Evolutionary conservation across 2,113 vertebrate species (phyloP), one percentile per base, ranked within the genome.

Genomic region (Carassius carassius): DNA sequence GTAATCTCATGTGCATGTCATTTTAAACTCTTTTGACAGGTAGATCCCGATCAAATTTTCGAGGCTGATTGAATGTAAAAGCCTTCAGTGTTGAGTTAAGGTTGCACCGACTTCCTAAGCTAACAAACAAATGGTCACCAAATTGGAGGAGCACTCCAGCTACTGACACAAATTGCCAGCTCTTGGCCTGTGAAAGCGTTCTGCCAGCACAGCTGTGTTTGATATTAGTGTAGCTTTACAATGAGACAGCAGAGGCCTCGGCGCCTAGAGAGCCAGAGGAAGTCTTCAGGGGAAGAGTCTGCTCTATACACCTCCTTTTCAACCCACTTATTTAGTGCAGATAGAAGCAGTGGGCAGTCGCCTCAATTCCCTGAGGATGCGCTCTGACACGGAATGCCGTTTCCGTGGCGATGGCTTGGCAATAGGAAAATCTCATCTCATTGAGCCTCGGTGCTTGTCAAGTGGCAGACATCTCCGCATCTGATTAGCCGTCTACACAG

Each of bases 331-430:
- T 56, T 83, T n/a, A 83, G 85, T 25, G 54, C 23, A 62, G 78
- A 85, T n/a, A 63, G 62, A 76, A 75, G 67, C 25, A 23, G 47
- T 56, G 81, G 80, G 75, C 75, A 82, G 81, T 37, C 13, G n/a
- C 19, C 82, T 16, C 49, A 21, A 35, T 70, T 70, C 67, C 69
- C 51, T 3, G 19, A 83, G 84, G 78, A 87, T 62, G 62, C 72
- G 60, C 78, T n/a, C 29, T 86, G 84, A 56, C 85, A 75, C 63
- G 3, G 54, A 65, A 41, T 63, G 62, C 17, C 19, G 86, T 91
- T 89, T 87, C 85, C 84, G 32, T 90, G 89, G 86, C 23, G 19
- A 88, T 88, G 51, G 67, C 70, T 82, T 86, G 73, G 83, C 70
- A 83, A 41, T 32, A 1, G 44, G 23, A 70, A 21, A 62, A 78